Evolutionary conservation across 2,888 invertebrate species (phyloP).

Genomic region (Galerucella pusilla): DNA sequence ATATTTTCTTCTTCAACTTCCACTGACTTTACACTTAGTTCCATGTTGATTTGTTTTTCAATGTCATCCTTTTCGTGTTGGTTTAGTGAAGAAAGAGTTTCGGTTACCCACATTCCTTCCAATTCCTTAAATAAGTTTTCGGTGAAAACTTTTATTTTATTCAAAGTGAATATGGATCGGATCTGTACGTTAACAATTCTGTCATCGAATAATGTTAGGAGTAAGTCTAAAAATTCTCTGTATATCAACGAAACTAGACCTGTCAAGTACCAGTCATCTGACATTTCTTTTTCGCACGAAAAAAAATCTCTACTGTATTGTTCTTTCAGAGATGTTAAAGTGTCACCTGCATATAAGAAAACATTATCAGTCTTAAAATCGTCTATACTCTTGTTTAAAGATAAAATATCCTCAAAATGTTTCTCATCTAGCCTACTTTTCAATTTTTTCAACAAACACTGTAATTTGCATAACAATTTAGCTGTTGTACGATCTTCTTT

Average conservation of each 20-base stretch:
- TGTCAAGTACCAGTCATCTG: constrained; percentile 53
- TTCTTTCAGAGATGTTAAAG: constrained; percentile 52
- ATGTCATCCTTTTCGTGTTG: constrained; percentile 46
- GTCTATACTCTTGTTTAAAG: constrained; percentile 47
- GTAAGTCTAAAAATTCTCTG: constrained; percentile 53
- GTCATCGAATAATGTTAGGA: constrained; percentile 54
- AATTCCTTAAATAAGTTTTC: constrained; percentile 50
- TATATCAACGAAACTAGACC: constrained; percentile 54
- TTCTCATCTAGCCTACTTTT: constrained; percentile 50
- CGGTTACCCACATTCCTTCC: constrained; percentile 51
- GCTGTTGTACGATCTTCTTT: constrained; percentile 37
- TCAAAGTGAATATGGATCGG: constrained; percentile 53
- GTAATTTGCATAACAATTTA: constrained; percentile 38
- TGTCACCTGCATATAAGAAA: constrained; percentile 58
- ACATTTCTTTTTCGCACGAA: constrained; percentile 41
- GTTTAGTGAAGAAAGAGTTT: constrained; percentile 37
- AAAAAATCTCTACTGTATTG: constrained; percentile 47
- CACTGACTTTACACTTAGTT: constrained; percentile 9
- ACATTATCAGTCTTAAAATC: constrained; percentile 52
- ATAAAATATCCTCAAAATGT: constrained; percentile 42
- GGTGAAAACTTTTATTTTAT: constrained; percentile 52
- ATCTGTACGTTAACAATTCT: constrained; percentile 57
- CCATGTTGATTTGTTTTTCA: constrained; percentile 34
- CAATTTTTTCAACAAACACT: constrained; percentile 45
- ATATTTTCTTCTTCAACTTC: constrained; percentile 42